Evolutionary conservation across 1,140 invertebrate genomes (phyloP).

Genomic region (Drosophila busckii): DNA sequence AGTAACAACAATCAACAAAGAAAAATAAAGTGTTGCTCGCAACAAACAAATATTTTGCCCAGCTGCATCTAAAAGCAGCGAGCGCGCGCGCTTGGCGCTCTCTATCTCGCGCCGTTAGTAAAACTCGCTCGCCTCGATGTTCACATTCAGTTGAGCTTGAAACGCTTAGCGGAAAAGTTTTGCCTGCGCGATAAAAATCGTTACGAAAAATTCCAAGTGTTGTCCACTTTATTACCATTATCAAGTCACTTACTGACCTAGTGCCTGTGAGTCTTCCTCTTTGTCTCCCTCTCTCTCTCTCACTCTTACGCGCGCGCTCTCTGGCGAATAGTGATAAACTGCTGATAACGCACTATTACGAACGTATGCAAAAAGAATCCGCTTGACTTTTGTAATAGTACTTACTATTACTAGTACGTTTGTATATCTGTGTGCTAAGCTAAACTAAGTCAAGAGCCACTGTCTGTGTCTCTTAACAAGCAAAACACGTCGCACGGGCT

Average conservation of each 20-base stretch:
- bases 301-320: too few relatives aligned
- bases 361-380: too few relatives aligned
- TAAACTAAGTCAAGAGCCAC: too few relatives aligned
- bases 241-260: constrained; percentile 10
- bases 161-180: constrained; percentile 57
- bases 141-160: constrained; percentile 58
- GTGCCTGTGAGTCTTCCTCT: neutral
- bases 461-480: too few relatives aligned
- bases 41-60: constrained; percentile 27
- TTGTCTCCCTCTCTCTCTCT: too few relatives aligned
- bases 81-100: neutral
- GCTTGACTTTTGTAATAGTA: too few relatives aligned
- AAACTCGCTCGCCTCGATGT: constrained; percentile 24
- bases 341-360: too few relatives aligned
- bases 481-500: too few relatives aligned
- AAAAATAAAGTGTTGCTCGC: too few relatives aligned
- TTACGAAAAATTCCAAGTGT: constrained; percentile 2
- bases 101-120: constrained; percentile 11
- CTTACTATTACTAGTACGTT: too few relatives aligned
- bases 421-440: too few relatives aligned
- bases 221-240: neutral
- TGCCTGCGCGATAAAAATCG: constrained; percentile 21
- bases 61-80: constrained; percentile 22
- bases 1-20: constrained; percentile 67
- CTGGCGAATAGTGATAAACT: too few relatives aligned